Evolutionary conservation across 37 sponge, comb jelly and placozoan genomes (phyloP), one percentile per base, ranked within the genome.

Genomic region (Corticium candelabrum): DNA sequence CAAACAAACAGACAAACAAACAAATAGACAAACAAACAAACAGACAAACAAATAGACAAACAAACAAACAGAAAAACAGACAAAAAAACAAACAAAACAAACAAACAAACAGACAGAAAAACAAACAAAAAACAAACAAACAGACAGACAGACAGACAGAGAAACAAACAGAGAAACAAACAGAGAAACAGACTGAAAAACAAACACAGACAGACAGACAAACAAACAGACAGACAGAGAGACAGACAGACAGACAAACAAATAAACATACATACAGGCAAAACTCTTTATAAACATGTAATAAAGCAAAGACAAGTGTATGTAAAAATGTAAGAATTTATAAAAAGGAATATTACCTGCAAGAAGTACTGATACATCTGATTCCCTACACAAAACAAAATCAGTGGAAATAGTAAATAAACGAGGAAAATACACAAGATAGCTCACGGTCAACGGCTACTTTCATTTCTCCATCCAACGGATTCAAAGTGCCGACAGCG

Each of bases 391-490:
- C 11, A 36, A 36, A 27, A 72, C 11, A 21, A 11, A 72, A 72
- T 56, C 27, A 27, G 27, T n/a, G 67, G 27, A 21, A 56, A 56
- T 56, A 56, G 21, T 56, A 56, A 27, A 21, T 21, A 27, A 56
- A 56, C 67, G 27, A 27, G 21, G 67, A 56, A 27, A 56, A 56
- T 56, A 56, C 67, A 27, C 27, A 21, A 27, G 21, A 56, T 27
- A 29, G 5, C 77, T 76, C 67, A 76, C 77, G 35, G 31, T 84
- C 83, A 0, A 80, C 80, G 5, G 90, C 74, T 0, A 85, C 5
- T 69, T 84, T 76, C 21, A 84, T 72, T 1, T 90, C 89, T n/a
- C 81, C 86, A 57, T 95, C 96, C 21, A 95, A 62, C 7, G 93
- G 88, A 70, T 95, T 91, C 5, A 95, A 69, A 0, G 69, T 74